phyloP scores from a whole-genome alignment of 2,888 invertebrate genomes.

The Habroteleia sp. region DNA sequence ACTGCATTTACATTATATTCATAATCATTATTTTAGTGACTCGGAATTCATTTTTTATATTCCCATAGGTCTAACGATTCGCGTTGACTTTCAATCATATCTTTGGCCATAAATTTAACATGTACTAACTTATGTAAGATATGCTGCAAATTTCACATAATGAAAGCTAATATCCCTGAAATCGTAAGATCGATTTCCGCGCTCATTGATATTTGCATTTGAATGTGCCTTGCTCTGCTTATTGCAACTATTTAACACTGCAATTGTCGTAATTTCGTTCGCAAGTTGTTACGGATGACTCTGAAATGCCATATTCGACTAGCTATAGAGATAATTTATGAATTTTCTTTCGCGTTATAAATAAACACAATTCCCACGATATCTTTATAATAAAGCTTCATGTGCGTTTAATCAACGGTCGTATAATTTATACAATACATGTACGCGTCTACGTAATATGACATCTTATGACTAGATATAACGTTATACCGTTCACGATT shows the following conservation, averaged over 20 bases:
- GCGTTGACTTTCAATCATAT: constrained; percentile 28
- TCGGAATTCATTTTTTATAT: too few relatives aligned
- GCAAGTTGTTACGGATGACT: too few relatives aligned
- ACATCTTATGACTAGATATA: constrained; percentile 56
- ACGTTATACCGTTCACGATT: constrained; percentile 37
- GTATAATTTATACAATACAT: constrained; percentile 50
- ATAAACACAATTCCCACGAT: constrained; percentile 21
- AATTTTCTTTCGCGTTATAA: too few relatives aligned
- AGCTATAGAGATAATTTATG: too few relatives aligned
- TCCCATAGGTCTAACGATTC: constrained; percentile 38
- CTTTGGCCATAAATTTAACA: constrained; percentile 50
- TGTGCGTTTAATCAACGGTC: constrained; percentile 53
- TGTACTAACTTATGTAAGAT: constrained; percentile 33
- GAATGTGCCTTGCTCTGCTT: constrained; percentile 1
- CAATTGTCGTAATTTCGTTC: too few relatives aligned
- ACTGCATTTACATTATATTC: constrained; percentile 46
- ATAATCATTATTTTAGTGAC: constrained; percentile 35
- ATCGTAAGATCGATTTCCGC: constrained; percentile 19
- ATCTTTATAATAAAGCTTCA: constrained; percentile 45
- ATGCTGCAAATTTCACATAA: constrained; percentile 34
- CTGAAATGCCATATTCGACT: too few relatives aligned
- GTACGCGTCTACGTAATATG: constrained; percentile 52
- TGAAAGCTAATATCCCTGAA: constrained; percentile 15
- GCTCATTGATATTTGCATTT: constrained; percentile 18
- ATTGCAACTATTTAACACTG: constrained; percentile 16